These are phyloP conservation scores for Drosophila paulistorum DNA, from an alignment of 1,140 invertebrate species.

Conservation along the genomic window DNA sequence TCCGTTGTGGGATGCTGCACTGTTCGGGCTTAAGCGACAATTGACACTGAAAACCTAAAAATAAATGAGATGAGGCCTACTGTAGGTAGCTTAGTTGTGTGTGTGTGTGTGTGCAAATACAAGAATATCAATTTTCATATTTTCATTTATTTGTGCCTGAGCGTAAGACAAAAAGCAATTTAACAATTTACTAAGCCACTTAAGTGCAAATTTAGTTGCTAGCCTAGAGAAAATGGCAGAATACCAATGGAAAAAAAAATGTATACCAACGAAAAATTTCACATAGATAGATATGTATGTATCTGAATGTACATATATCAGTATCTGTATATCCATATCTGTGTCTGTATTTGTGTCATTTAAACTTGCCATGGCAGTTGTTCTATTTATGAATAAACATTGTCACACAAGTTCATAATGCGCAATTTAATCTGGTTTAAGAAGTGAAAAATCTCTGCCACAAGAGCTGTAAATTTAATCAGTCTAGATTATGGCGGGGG, in stretches of 20 bases:
- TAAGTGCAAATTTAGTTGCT: constrained; percentile 70
- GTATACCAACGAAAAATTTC: background rate
- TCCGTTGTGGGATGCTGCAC: constrained; percentile 1
- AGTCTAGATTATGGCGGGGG: constrained; percentile 44
- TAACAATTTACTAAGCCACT: constrained; percentile 79
- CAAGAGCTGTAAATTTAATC: constrained; percentile 66
- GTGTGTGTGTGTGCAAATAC: constrained; percentile 56
- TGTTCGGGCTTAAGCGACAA: constrained; percentile 23
- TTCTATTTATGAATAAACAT: constrained; percentile 72
- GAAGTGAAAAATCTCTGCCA: constrained; percentile 34
- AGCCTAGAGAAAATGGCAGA: constrained; percentile 11
- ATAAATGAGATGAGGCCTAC: constrained; percentile 67
- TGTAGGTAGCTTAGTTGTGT: constrained; percentile 34
- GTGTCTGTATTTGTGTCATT: background rate
- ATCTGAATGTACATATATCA: background rate
- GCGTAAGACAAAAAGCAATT: constrained; percentile 78
- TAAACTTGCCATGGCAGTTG: constrained; percentile 5
- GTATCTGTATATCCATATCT: background rate
- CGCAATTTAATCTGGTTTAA: constrained; percentile 33
- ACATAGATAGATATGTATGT: background rate
- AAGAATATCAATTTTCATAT: constrained; percentile 80
- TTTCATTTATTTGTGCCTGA: constrained; percentile 55
- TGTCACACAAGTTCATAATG: constrained; percentile 25
- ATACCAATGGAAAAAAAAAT: constrained; percentile 45
- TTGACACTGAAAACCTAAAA: constrained; percentile 52